Conservation (phyloP, 2,797 vertebrate genomes). For the Myotis planiceps region DNA sequence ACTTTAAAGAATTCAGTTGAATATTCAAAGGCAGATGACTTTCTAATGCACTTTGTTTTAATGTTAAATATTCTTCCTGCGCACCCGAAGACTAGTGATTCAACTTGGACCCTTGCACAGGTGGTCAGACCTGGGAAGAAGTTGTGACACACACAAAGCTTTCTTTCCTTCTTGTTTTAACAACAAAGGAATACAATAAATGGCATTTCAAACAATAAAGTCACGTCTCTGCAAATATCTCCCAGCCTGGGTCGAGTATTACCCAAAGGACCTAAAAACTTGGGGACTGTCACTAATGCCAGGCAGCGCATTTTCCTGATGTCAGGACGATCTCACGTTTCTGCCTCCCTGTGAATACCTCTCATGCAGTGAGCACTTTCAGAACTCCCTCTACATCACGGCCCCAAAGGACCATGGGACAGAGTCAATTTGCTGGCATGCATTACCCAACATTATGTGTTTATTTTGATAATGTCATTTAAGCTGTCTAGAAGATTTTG, state of each 20-base stretch:
- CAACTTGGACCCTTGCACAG: background rate
- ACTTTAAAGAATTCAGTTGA: slow-evolving; percentile 26
- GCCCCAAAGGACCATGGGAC: background rate
- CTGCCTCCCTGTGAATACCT: background rate
- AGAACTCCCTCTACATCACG: background rate
- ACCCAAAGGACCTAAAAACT: background rate
- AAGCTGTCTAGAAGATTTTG: slow-evolving; percentile 1
- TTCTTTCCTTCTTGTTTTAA: background rate
- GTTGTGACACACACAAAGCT: background rate
- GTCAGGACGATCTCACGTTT: background rate
- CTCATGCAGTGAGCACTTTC: no score
- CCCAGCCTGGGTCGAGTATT: background rate
- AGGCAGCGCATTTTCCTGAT: background rate
- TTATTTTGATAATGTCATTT: background rate
- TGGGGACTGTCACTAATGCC: background rate
- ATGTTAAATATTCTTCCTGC: background rate
- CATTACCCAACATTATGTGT: background rate
- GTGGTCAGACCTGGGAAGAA: background rate
- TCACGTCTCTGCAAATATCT: background rate
- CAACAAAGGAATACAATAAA: background rate
- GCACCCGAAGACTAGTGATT: background rate
- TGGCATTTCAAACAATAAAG: background rate
- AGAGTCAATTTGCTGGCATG: background rate
- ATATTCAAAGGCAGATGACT: background rate
- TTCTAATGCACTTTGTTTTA: background rate